These are phyloP conservation scores for Autographa gamma DNA, from an alignment of 2,888 invertebrate genomes.

Conservation along the genomic window DNA sequence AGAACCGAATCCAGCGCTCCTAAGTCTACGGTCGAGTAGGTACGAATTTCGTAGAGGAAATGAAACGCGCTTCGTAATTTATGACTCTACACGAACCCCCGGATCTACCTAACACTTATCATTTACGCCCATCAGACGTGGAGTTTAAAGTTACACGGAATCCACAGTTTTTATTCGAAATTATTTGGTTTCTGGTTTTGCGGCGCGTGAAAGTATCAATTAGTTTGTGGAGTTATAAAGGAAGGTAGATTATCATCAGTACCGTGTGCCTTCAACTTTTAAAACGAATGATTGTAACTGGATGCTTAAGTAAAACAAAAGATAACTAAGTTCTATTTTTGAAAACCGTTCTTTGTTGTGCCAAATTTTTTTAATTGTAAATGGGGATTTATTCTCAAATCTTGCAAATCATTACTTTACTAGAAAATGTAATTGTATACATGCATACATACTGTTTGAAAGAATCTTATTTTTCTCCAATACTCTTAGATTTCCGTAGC, in stretches of 20 bases:
- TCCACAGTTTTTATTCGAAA: conserved; percentile 35
- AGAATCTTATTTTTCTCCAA: too few species aligned
- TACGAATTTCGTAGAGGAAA: conserved; percentile 85
- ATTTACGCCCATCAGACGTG: conserved; percentile 77
- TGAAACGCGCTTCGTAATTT: conserved; percentile 85
- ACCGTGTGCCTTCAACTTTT: too few species aligned
- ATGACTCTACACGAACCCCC: conserved; percentile 76
- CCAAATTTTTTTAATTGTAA: too few species aligned
- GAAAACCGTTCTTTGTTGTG: too few species aligned
- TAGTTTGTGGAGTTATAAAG: not conserved
- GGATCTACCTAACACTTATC: conserved; percentile 83
- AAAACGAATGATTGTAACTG: not conserved
- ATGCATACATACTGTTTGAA: too few species aligned
- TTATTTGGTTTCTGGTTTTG: conserved; percentile 16
- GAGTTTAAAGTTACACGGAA: conserved; percentile 64
- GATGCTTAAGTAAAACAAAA: not conserved
- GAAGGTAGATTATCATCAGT: too few species aligned
- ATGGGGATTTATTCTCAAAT: not conserved
- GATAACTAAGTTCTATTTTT: too few species aligned
- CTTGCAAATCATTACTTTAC: not conserved
- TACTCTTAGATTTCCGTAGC: not conserved
- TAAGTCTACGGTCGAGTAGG: conserved; percentile 64
- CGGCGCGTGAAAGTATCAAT: conserved; percentile 16
- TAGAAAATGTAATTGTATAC: not conserved
- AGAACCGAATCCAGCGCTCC: conserved; percentile 54